Conservation (phyloP, 2,797 vertebrate species). For the Podargus strigoides region DNA sequence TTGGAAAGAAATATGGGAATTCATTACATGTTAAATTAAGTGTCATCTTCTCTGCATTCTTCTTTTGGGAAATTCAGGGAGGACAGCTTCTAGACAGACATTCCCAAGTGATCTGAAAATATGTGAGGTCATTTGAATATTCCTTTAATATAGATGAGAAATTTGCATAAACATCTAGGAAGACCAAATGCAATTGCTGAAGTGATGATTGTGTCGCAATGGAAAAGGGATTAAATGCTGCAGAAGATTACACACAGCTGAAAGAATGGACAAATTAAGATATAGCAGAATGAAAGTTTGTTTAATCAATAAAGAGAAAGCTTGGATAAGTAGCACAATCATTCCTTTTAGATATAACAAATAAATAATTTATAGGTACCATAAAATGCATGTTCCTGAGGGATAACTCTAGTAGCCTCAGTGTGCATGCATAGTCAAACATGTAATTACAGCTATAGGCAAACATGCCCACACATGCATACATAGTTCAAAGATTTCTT, state of each 20-base stretch:
- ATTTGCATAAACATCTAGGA: neutral
- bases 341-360: neutral
- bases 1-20: neutral
- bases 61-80: neutral
- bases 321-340: neutral
- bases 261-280: neutral
- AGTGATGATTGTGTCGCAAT: neutral
- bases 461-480: neutral
- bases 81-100: neutral
- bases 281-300: neutral
- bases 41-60: neutral
- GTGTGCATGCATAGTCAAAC: neutral
- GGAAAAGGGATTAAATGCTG: conserved; percentile 8
- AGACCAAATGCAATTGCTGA: neutral
- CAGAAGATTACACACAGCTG: neutral
- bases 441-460: neutral
- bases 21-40: neutral
- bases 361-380: neutral
- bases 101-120: neutral
- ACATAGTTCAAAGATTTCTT: neutral
- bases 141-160: neutral
- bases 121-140: neutral
- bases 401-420: neutral
- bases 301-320: neutral
- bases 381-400: neutral